These are phyloP conservation scores for Metopolophium dirhodum DNA, from an alignment of 1,140 invertebrate species.

Conservation along the genomic window DNA sequence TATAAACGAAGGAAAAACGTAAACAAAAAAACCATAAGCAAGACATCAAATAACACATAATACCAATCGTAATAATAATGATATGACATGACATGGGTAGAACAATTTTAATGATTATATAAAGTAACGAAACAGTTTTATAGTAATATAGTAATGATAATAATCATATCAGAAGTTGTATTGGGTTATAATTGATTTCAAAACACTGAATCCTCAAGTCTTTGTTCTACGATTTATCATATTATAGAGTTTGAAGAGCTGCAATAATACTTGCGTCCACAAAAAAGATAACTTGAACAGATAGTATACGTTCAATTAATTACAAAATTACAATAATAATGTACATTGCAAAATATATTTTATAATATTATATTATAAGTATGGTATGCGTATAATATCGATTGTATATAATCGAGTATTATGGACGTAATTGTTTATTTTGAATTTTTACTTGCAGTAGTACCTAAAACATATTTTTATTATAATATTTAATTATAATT, in stretches of 20 bases:
- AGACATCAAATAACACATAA: constrained; percentile 2
- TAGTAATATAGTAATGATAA: not conserved
- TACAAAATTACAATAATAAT: too few relatives aligned
- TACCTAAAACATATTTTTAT: too few relatives aligned
- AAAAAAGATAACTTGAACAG: not conserved
- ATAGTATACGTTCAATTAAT: not conserved
- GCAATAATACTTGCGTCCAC: not conserved
- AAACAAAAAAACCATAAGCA: constrained; percentile 18
- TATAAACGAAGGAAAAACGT: not conserved
- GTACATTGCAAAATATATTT: too few relatives aligned
- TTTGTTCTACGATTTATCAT: too few relatives aligned
- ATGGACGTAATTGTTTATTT: too few relatives aligned
- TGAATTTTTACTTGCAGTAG: too few relatives aligned
- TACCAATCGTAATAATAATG: not conserved
- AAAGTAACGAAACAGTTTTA: not conserved
- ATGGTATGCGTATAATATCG: too few relatives aligned
- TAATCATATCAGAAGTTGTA: not conserved
- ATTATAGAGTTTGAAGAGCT: not conserved
- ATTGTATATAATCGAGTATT: too few relatives aligned
- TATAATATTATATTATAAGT: too few relatives aligned
- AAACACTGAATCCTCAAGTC: not conserved
- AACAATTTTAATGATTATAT: not conserved
- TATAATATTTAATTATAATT: too few relatives aligned
- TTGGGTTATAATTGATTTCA: not conserved
- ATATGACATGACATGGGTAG: not conserved